Percentiles rank a stretch among this genome's conserved stretches.
Conservation (phyloP, 2,888 invertebrate species). For the Reticulitermes lucifugus region DNA sequence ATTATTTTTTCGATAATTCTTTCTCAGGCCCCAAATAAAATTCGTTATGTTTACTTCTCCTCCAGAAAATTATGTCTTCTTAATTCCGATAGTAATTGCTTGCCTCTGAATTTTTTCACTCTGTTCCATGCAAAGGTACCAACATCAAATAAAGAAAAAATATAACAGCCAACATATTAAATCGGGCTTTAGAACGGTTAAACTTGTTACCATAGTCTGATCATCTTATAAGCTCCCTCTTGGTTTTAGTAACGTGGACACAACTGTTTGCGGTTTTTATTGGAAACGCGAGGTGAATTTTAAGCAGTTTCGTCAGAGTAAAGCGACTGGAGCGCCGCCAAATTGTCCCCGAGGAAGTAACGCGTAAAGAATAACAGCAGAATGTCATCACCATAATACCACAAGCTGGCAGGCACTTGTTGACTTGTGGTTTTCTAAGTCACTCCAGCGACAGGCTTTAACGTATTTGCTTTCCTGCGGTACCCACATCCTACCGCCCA, state of each 20-base stretch:
- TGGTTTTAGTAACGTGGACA: not conserved
- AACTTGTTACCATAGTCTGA: not conserved
- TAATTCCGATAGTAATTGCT: no score
- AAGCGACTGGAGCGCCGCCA: slow-evolving; percentile 6
- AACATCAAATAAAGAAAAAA: no score
- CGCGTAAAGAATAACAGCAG: not conserved
- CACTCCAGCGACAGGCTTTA: not conserved
- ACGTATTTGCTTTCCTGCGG: no score
- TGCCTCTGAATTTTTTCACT: no score
- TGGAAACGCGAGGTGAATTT: not conserved
- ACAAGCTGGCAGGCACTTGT: not conserved
- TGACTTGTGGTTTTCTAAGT: slow-evolving; percentile 6
- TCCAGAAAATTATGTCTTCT: no score
- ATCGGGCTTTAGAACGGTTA: not conserved
- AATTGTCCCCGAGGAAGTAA: not conserved
- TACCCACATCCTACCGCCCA: no score
- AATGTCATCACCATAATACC: not conserved
- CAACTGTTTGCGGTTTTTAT: slow-evolving; percentile 17
- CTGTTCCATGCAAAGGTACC: no score
- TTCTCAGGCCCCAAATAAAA: no score
- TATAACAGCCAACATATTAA: no score
- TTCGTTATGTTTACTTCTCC: no score
- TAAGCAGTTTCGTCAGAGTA: not conserved
- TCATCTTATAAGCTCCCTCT: not conserved
- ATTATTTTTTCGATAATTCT: no score